Conservation (phyloP, 2,113 vertebrate genomes). For the Colaptes auratus region DNA sequence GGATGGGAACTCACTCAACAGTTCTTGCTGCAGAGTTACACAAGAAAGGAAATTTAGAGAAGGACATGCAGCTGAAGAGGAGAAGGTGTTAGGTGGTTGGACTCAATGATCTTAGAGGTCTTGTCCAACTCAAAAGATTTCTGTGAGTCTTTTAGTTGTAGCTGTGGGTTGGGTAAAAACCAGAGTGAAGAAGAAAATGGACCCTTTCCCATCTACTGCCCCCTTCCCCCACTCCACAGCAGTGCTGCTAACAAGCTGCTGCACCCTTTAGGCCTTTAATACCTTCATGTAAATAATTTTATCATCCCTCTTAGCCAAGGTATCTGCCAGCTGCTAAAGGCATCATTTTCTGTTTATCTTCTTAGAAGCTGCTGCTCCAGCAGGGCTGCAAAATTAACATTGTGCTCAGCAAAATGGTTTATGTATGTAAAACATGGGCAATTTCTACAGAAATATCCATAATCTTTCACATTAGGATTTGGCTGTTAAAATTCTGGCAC, state of each 20-base stretch:
- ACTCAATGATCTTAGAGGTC: too few relatives aligned
- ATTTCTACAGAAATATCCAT: conserved; percentile 49
- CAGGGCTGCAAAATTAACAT: conserved; percentile 42
- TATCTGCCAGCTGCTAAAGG: not conserved
- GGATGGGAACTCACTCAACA: not conserved
- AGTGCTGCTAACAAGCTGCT: not conserved
- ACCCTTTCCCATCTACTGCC: not conserved
- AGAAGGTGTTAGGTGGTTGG: not conserved
- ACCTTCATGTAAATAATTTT: not conserved
- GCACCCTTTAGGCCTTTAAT: not conserved
- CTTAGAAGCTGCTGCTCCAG: conserved; percentile 31
- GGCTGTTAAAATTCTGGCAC: conserved; percentile 30
- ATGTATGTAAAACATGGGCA: conserved; percentile 63
- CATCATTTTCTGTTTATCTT: conserved; percentile 60
- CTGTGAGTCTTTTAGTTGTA: not conserved
- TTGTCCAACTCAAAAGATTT: too few relatives aligned
- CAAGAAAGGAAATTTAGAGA: not conserved
- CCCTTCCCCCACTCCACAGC: not conserved
- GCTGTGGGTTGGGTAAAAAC: not conserved
- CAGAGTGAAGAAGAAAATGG: not conserved
- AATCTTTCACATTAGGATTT: conserved; percentile 48
- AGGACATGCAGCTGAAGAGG: not conserved
- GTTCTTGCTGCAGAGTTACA: not conserved
- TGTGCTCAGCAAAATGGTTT: conserved; percentile 28
- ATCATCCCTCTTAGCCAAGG: not conserved